Evolutionary conservation across 92 coral and sea anemone species (phyloP).

Genomic region (Ricordea florida): DNA sequence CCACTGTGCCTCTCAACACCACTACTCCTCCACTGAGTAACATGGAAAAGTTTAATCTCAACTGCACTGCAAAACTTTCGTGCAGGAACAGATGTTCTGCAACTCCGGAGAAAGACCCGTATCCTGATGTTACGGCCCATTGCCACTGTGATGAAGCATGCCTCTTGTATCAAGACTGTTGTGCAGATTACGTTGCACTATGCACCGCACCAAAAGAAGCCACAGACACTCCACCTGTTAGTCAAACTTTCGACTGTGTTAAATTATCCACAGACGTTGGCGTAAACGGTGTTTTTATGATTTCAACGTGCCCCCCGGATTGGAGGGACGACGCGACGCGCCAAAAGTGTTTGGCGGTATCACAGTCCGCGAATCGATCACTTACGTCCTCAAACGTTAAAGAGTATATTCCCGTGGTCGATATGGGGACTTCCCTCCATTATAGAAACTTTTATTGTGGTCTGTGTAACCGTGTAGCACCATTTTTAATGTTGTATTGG

Average conservation of each 20-base stretch:
- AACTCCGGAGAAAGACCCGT: slow-evolving; percentile 4
- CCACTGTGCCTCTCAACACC: neutral
- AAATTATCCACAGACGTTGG: slow-evolving; percentile 5
- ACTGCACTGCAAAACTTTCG: neutral
- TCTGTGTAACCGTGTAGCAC: slow-evolving; percentile 9
- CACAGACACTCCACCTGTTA: neutral
- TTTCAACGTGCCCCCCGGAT: slow-evolving; percentile 50
- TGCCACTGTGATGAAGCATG: slow-evolving; percentile 83
- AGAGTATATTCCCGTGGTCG: slow-evolving; percentile 65
- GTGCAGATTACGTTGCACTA: slow-evolving; percentile 53
- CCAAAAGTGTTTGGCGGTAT: slow-evolving; percentile 16
- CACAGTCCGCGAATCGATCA: slow-evolving; percentile 9
- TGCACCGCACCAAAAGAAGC: slow-evolving; percentile 11
- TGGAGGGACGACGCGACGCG: slow-evolving; percentile 11
- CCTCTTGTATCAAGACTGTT: slow-evolving; percentile 62
- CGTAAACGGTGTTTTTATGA: slow-evolving; percentile 46
- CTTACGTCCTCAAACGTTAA: slow-evolving; percentile 24
- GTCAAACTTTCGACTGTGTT: slow-evolving; percentile 14
- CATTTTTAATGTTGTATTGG: neutral
- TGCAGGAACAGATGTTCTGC: slow-evolving; percentile 32
- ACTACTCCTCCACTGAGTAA: neutral
- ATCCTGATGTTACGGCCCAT: neutral
- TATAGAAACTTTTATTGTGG: slow-evolving; percentile 75
- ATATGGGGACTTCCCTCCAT: neutral
- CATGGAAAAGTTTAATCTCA: neutral